Base-by-base conservation (phyloP, 35 echinoderm and acorn worm genomes). In the Ptychodera flava region DNA sequence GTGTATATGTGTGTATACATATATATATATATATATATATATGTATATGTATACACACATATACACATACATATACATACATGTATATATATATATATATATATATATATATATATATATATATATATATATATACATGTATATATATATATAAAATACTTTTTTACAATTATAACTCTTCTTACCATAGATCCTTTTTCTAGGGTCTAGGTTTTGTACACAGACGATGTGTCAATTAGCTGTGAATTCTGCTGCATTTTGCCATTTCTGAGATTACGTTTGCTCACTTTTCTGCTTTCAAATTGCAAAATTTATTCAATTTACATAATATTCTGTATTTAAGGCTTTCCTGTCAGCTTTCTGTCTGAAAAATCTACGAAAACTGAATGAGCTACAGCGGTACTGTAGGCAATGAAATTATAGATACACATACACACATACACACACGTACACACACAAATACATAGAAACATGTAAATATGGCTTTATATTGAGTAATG, bases 61-160 rank as follows among this genome's bases (percentile, higher is more conserved):
- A 83, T 83, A 83, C 35, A 83, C 35, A 34, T 83, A 83, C 35
- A 83, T 83, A 36, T 83, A 34, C 35, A 83, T 83, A 37, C 35
- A 37, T 83, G 14, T 34, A 37, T 83, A 34, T 83, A 83, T 83
- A 83, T 83, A 83, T 34, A 34, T 83, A 83, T 37, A 28, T 83
- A 37, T 34, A 37, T 83, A 28, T 83, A 28, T 83, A 28, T 34
- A 34, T 34, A 34, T 34, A 34, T 83, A 33, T 83, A 27, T 83
- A 36, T 83, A 83, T 83, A 83, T 83, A 34, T 83, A 83, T 83
- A 34, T 83, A 36, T 83, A 83, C 35, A 83, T 83, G 15, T 83
- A 83, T 83, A 83, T 83, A 83, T 83, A 83, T 83, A 83, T 83
- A 83, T 83, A 32, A 30, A 32, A 30, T 30, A 30, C 12, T 83